Evolutionary conservation across 2,797 vertebrate genomes (phyloP), one percentile per base, ranked within the genome.

Genomic region (Sebastes hubbsi): DNA sequence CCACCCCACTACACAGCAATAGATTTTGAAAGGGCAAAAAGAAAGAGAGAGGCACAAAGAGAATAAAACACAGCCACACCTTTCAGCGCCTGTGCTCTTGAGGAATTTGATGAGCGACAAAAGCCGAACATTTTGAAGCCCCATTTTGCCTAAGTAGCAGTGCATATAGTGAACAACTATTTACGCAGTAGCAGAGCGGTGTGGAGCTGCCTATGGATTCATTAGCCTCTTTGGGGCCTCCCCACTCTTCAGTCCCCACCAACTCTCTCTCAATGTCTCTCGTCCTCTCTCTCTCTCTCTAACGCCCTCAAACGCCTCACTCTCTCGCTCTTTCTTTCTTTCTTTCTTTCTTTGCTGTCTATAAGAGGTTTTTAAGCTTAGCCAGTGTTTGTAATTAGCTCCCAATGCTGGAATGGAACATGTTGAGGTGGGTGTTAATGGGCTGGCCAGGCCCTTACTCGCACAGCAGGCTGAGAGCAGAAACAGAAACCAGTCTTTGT

Each of bases 331-430:
- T 96, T 95, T 97, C 95, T 89, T 89, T 97, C 95, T 89, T 89
- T 92, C 85, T 93, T 93, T 92, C 88, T 95, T 92, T 97, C 96
- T 97, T 97, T 96, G 96, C 97, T 95, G 96, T 96, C 96, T 95
- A 95, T 95, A 96, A 97, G 96, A 97, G 97, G 97, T 96, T 97
- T 95, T 97, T 97, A 94, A 95, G 95, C 93, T 90, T 81, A 92
- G 96, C 96, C 96, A 96, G 96, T 96, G 96, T 97, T 96, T 97
- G 96, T 98, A 98, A 98, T 98, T 98, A 98, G 97, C 97, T 97
- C 97, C 96, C 96, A 96, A 95, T 94, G 95, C 96, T 96, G 97
- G 94, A 96, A 97, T 96, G 96, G 96, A 96, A 96, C 96, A 95
- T 96, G 96, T 96, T 96, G 94, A 95, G 96, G 95, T 96, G 95